phyloP scores from a whole-genome alignment of 2,113 vertebrate species.

The Ia io region DNA sequence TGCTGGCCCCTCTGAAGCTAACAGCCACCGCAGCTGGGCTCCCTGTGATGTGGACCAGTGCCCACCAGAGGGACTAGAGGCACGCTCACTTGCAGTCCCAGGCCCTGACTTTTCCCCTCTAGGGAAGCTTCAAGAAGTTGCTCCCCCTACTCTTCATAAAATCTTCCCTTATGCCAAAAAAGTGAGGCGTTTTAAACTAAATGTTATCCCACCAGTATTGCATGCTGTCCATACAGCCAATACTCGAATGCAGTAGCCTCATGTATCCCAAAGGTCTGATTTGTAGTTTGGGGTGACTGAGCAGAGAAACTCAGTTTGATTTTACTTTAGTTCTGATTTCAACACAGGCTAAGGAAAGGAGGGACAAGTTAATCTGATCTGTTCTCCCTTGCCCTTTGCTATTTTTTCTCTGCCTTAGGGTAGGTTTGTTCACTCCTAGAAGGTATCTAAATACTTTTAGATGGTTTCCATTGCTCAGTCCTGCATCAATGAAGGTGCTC shows the following conservation, averaged over 20 bases:
- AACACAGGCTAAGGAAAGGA: background rate
- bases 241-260: background rate
- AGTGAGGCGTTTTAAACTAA: background rate
- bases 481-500: background rate
- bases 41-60: constrained; percentile 57
- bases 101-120: background rate
- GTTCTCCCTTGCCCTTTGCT: constrained; percentile 20
- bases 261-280: background rate
- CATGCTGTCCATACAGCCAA: background rate
- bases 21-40: background rate
- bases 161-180: background rate
- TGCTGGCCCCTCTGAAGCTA: background rate
- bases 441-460: constrained; percentile 3
- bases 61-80: constrained; percentile 71
- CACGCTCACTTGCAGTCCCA: background rate
- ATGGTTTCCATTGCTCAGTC: background rate
- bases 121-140: background rate
- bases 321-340: constrained; percentile 5
- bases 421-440: background rate
- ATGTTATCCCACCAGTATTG: background rate
- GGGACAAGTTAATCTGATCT: background rate
- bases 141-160: background rate
- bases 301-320: background rate
- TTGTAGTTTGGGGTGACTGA: background rate
- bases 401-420: background rate